Evolutionary conservation across 2,113 vertebrate genomes (phyloP).

Genomic region (Elgaria multicarinata): DNA sequence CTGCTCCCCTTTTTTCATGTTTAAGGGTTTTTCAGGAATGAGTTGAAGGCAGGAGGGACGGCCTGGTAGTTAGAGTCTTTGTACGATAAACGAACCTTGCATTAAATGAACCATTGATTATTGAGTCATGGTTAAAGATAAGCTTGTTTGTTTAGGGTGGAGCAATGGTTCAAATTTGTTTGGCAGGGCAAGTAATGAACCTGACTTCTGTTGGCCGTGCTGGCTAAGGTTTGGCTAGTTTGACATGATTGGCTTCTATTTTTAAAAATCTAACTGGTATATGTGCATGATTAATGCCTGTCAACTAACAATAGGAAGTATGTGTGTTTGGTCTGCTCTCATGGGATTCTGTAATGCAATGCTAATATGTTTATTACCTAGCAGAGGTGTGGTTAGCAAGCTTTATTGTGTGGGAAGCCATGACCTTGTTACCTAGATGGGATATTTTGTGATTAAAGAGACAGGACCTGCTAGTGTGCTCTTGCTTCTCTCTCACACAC

Average conservation of each 20-base stretch:
- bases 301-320: neutral
- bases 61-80: neutral
- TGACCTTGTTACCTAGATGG: neutral
- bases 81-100: neutral
- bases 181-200: neutral
- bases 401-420: neutral
- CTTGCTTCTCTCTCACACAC: no score
- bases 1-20: neutral
- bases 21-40: neutral
- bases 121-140: neutral
- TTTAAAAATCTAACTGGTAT: neutral
- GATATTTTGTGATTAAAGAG: neutral
- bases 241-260: neutral
- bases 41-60: neutral
- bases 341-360: neutral
- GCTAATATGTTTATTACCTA: neutral
- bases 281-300: neutral
- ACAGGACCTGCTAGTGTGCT: neutral
- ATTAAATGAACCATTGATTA: neutral
- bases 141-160: neutral
- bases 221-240: neutral
- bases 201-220: neutral
- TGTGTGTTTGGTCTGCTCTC: neutral
- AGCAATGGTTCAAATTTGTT: neutral
- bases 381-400: neutral